Evolutionary conservation across 2,888 invertebrate species (phyloP).

Genomic region (Rotaria magnacalcarata): DNA sequence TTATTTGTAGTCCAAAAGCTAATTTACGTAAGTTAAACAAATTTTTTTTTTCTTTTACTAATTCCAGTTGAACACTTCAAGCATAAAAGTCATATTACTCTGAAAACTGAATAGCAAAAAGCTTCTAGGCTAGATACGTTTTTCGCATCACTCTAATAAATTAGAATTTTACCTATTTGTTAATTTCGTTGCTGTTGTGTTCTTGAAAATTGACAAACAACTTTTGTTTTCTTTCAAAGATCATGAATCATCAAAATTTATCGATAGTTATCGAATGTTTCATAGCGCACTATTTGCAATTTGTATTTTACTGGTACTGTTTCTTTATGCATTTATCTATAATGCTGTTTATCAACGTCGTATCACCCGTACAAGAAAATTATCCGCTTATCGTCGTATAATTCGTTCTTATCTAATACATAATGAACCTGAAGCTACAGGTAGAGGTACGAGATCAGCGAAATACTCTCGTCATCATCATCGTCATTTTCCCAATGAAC

Average conservation of each 20-base stretch:
- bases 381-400: slow-evolving; percentile 18
- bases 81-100: neutral
- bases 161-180: too few relatives aligned
- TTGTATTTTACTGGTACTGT: slow-evolving; percentile 18
- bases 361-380: neutral
- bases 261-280: neutral
- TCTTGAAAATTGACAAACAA: neutral
- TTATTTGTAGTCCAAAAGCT: neutral
- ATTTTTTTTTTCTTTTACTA: neutral
- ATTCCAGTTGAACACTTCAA: neutral
- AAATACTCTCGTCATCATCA: neutral
- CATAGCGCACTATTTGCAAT: neutral
- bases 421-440: neutral
- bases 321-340: neutral
- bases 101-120: too few relatives aligned
- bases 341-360: slow-evolving; percentile 28
- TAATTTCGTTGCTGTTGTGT: too few relatives aligned
- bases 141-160: neutral
- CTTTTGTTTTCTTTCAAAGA: neutral
- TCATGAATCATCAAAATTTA: neutral
- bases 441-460: neutral
- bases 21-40: neutral
- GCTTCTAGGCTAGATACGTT: neutral
- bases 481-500: neutral
- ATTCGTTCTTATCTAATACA: neutral